Evolutionary conservation across 2,888 invertebrate genomes (phyloP).

Genomic region (Dryadula phaetusa): DNA sequence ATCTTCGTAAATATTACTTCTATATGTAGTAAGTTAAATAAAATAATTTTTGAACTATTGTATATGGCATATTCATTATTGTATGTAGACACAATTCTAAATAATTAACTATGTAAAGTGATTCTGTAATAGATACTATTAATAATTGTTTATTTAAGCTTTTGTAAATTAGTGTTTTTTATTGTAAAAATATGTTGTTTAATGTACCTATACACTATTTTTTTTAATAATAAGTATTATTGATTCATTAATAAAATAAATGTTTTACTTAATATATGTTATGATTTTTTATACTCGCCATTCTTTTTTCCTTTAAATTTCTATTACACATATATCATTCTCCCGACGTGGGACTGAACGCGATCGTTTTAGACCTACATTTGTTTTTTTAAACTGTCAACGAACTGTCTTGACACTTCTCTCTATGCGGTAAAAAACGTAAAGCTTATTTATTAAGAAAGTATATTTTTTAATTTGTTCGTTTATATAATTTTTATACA

Average conservation of each 20-base stretch:
- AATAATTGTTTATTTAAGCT: not conserved
- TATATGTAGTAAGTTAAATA: not conserved
- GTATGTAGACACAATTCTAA: not conserved
- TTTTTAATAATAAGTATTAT: not conserved
- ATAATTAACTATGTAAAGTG: not conserved
- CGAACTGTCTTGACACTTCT: too few relatives aligned
- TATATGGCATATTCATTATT: not conserved
- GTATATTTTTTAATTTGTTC: too few relatives aligned
- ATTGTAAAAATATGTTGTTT: slow-evolving; percentile 10
- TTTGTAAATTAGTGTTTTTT: slow-evolving; percentile 13
- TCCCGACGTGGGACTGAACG: too few relatives aligned
- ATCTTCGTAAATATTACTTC: slow-evolving; percentile 28
- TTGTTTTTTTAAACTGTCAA: too few relatives aligned
- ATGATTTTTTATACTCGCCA: too few relatives aligned
- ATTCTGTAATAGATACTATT: not conserved
- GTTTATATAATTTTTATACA: too few relatives aligned
- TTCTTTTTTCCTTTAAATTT: too few relatives aligned
- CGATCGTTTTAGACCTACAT: too few relatives aligned
- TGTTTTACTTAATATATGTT: not conserved
- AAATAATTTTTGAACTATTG: not conserved
- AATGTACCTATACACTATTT: not conserved
- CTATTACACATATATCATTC: too few relatives aligned
- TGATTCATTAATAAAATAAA: not conserved
- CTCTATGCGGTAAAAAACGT: too few relatives aligned
- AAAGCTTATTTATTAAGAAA: too few relatives aligned